phyloP scores from a whole-genome alignment of 2,888 invertebrate genomes.

The Meteorus colon region DNA sequence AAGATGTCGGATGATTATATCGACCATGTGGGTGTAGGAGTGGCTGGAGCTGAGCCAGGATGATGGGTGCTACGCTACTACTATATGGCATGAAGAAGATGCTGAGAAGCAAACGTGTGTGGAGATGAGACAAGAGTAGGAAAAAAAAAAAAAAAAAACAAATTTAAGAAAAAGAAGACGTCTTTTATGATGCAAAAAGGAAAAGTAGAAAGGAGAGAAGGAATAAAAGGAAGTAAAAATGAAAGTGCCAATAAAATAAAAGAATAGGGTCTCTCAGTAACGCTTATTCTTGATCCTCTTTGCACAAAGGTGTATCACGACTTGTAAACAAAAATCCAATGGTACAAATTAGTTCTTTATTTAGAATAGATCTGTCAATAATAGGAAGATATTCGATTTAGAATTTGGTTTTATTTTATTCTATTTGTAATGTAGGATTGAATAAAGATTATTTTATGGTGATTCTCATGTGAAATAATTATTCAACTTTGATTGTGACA shows the following conservation, averaged over 20 bases:
- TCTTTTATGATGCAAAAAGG: not conserved
- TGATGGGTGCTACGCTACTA: conserved; percentile 39
- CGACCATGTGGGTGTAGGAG: conserved; percentile 69
- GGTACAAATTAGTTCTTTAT: not conserved
- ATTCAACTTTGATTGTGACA: no score
- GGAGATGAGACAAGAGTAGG: not conserved
- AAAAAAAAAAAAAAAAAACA: not conserved
- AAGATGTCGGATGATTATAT: conserved; percentile 68
- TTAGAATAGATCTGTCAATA: not conserved
- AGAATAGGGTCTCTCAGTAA: not conserved
- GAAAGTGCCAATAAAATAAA: conserved; percentile 1
- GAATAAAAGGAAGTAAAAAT: not conserved
- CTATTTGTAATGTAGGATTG: no score
- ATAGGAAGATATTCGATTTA: not conserved
- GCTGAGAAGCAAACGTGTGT: conserved; percentile 16
- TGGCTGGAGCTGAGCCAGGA: conserved; percentile 65
- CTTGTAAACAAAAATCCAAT: not conserved
- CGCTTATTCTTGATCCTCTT: conserved; percentile 1
- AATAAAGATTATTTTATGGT: no score
- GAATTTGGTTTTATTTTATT: no score
- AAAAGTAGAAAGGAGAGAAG: not conserved
- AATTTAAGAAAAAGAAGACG: not conserved
- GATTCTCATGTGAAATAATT: no score
- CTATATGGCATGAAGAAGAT: conserved; percentile 11
- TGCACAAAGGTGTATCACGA: not conserved